Evolutionary conservation across 2,113 vertebrate genomes (phyloP).

Genomic region (Etia nguti): DNA sequence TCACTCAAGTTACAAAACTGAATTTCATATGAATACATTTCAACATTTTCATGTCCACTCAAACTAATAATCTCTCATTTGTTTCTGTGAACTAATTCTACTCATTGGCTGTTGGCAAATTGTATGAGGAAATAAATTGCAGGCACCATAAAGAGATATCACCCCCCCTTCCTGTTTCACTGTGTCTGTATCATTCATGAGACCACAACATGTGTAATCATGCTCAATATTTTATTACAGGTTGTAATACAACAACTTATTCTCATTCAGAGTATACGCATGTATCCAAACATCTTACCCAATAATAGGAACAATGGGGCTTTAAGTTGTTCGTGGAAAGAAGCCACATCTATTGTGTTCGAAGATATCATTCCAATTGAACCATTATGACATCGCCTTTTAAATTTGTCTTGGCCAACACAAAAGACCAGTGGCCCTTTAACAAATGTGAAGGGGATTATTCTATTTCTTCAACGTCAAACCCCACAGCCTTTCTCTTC

Average conservation of each 20-base stretch:
- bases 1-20: neutral
- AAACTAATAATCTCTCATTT: neutral
- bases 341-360: constrained; percentile 74
- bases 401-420: constrained; percentile 72
- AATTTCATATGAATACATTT: neutral
- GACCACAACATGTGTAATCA: constrained; percentile 67
- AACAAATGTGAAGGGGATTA: constrained; percentile 89
- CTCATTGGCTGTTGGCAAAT: neutral
- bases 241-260: constrained; percentile 72
- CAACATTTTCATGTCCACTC: neutral
- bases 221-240: constrained; percentile 75
- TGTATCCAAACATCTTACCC: constrained; percentile 71
- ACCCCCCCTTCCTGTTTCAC: neutral
- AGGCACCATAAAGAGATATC: neutral
- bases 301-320: constrained; percentile 74
- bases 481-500: constrained; percentile 72
- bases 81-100: neutral
- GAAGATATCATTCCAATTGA: constrained; percentile 76
- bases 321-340: constrained; percentile 75
- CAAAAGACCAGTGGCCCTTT: constrained; percentile 78
- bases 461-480: constrained; percentile 82
- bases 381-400: constrained; percentile 78
- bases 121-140: neutral
- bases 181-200: constrained; percentile 60
- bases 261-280: constrained; percentile 71